These are phyloP conservation scores for Chloroclystis v-ata DNA, from an alignment of 2,888 invertebrate species.

Conservation along the genomic window DNA sequence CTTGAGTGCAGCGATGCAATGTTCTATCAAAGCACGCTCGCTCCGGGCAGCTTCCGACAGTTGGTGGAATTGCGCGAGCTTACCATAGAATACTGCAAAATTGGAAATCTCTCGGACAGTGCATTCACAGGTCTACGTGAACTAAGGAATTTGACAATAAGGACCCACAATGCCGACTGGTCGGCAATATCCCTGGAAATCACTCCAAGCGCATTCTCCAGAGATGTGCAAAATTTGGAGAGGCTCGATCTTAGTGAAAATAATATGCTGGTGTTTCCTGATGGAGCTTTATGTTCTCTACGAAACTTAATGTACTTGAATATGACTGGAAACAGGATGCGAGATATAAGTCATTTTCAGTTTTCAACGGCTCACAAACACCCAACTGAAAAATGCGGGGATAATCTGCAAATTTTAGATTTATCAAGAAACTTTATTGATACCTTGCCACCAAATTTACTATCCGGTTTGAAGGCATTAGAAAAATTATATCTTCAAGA, in stretches of 20 bases:
- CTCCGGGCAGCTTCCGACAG: slow-evolving; percentile 86
- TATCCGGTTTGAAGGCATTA: slow-evolving; percentile 83
- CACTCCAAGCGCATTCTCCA: slow-evolving; percentile 84
- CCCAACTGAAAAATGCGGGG: slow-evolving; percentile 82
- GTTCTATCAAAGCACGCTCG: slow-evolving; percentile 87
- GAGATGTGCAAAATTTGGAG: slow-evolving; percentile 84
- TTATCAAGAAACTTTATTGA: slow-evolving; percentile 88
- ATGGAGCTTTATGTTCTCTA: slow-evolving; percentile 86
- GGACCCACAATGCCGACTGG: slow-evolving; percentile 91
- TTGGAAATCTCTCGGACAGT: slow-evolving; percentile 87
- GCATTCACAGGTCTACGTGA: slow-evolving; percentile 89
- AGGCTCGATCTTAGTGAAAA: slow-evolving; percentile 87
- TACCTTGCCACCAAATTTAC: slow-evolving; percentile 83
- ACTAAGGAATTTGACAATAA: slow-evolving; percentile 86
- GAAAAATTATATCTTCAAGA: slow-evolving; percentile 86
- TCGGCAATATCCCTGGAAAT: slow-evolving; percentile 88
- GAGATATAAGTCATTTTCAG: slow-evolving; percentile 85
- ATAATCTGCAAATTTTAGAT: slow-evolving; percentile 83
- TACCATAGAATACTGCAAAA: slow-evolving; percentile 89
- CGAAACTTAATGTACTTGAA: slow-evolving; percentile 86
- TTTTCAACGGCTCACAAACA: slow-evolving; percentile 80
- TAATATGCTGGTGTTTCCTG: slow-evolving; percentile 88
- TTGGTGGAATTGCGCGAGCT: slow-evolving; percentile 86
- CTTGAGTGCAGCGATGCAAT: slow-evolving; percentile 89
- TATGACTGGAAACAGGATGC: slow-evolving; percentile 86